Base-by-base conservation (phyloP, 2,797 vertebrate species). In the Xyrichtys novacula region DNA sequence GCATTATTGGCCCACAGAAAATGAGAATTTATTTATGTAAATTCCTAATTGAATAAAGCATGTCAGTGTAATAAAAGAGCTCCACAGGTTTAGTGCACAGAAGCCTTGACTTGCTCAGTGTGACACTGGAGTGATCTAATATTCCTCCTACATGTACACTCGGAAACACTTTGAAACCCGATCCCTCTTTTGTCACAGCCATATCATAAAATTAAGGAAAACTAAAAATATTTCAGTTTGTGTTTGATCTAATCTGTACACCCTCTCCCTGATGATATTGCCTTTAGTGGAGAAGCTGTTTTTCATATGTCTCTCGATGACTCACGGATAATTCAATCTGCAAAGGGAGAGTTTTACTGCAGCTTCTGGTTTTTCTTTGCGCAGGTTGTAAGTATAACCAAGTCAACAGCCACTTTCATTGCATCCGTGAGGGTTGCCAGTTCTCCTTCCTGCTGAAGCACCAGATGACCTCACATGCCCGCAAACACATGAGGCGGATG, bases 381-480 rank as follows among this genome's bases (percentile, higher is more conserved):
- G 1, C 87, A 99, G 98, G 98, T 80, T 99, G 98, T 86, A 99
- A 99, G 85, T 99, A 99, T 87, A 98, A 99, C 95, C 98, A 99
- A 90, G 96, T 99, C 87, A 99, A 98, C 91, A 99, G 98, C 83
- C 98, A 99, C 89, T 99, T 99, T 91, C 98, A 99, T 92, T 99
- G 98, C 91, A 99, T 99, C 88, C 96, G 98, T 0, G 98, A 98
- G 34, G 97, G 95, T 83, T 99, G 98, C 94, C 97, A 98, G 92
- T 99, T 99, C 93, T 99, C 98, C 93, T 99, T 99, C 94, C 95
- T 99, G 83, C 97, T 99, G 64, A 99, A 99, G 90, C 98, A 99
- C 91, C 98, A 99, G 93, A 99, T 99, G 98, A 99, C 98, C 34
- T 99, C 98, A 3, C 98, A 99, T 0, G 96, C 98, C 62, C 95